These are phyloP conservation scores for Vireo altiloquus DNA, from an alignment of 2,113 vertebrate genomes.

Conservation along the genomic window DNA sequence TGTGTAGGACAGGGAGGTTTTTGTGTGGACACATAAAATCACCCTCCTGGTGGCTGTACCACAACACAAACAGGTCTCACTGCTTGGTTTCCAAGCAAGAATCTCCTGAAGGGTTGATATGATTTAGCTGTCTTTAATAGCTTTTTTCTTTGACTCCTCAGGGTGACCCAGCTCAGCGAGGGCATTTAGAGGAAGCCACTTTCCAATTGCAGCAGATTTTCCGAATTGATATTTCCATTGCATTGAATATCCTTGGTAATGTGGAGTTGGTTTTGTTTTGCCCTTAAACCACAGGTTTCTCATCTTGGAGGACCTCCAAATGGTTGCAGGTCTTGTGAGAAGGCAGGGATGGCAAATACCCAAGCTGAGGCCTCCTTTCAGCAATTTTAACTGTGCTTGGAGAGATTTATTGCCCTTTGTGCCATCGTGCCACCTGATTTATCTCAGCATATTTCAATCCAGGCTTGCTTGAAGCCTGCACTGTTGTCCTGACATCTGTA, in stretches of 20 bases:
- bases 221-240: constrained; percentile 82
- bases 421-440: constrained; percentile 54
- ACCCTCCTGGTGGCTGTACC: neutral
- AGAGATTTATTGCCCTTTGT: constrained; percentile 52
- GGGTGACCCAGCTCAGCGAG: constrained; percentile 66
- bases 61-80: neutral
- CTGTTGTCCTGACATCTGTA: constrained; percentile 28
- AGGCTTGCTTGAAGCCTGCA: neutral
- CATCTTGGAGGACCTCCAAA: constrained; percentile 42
- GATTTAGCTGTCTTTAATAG: neutral
- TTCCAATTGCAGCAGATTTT: constrained; percentile 77
- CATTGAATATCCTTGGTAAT: constrained; percentile 94
- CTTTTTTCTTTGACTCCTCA: constrained; percentile 56
- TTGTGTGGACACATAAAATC: neutral
- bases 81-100: neutral
- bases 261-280: neutral
- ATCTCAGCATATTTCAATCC: constrained; percentile 35
- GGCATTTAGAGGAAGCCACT: constrained; percentile 75
- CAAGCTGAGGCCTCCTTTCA: constrained; percentile 39
- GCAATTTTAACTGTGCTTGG: constrained; percentile 5
- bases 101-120: neutral
- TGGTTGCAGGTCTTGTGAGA: constrained; percentile 35
- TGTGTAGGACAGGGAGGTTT: neutral
- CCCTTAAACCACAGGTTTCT: constrained; percentile 18
- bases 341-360: constrained; percentile 34